These are phyloP conservation scores for Mormyrus proboscirostris DNA, from an alignment of 2,797 vertebrate species.

Conservation along the genomic window DNA sequence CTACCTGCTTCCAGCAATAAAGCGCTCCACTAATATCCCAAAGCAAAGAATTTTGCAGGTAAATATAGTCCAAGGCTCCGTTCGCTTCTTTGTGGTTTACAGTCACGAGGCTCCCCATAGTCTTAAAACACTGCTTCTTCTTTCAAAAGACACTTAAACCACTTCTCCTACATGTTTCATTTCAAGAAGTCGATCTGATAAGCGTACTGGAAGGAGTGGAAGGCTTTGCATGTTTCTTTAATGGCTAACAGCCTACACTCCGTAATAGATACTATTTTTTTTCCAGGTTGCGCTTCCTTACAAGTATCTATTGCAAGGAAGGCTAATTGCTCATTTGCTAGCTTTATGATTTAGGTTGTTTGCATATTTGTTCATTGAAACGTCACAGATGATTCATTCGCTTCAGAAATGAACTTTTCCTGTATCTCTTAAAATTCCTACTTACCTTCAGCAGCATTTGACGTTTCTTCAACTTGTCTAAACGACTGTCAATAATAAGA, in stretches of 20 bases:
- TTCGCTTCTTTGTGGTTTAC: neutral
- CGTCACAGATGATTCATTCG: neutral
- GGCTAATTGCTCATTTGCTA: conserved; percentile 24
- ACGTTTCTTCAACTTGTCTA: neutral
- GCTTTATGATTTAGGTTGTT: conserved; percentile 10
- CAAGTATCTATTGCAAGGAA: conserved; percentile 27
- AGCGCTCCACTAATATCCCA: conserved; percentile 12
- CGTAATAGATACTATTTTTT: conserved; percentile 19
- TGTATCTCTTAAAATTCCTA: neutral
- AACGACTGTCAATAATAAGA: neutral
- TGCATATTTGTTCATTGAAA: neutral
- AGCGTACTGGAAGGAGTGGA: neutral
- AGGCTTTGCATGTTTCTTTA: conserved; percentile 8
- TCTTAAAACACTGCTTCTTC: neutral
- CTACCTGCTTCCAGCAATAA: conserved; percentile 19
- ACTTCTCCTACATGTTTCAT: neutral
- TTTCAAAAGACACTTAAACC: neutral
- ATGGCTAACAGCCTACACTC: neutral
- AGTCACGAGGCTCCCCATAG: conserved; percentile 1
- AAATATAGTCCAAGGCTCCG: neutral
- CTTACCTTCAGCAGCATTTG: neutral
- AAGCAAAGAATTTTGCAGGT: neutral
- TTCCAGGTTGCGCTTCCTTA: conserved; percentile 16
- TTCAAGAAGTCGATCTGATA: neutral
- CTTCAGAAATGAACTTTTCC: neutral